Evolutionary conservation across 1,140 invertebrate species (phyloP).

Genomic region (Conus betulinus): DNA sequence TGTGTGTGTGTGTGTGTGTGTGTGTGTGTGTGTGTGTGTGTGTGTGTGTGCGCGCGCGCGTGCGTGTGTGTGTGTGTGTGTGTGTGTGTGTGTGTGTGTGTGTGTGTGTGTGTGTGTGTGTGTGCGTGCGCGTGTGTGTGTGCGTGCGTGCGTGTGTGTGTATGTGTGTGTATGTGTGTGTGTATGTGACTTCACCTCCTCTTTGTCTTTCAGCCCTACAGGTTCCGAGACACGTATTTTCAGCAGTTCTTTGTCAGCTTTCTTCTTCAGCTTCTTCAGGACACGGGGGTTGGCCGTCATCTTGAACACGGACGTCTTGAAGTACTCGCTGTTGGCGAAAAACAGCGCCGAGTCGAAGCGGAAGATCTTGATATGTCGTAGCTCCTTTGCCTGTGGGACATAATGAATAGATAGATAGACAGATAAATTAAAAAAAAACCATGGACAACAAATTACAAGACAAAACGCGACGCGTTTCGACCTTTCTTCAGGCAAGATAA

Average conservation of each 20-base stretch:
- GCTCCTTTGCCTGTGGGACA: conserved; percentile 67
- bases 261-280: conserved; percentile 57
- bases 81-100: not conserved
- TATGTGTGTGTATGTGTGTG: not conserved
- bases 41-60: no score
- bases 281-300: conserved; percentile 63
- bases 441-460: no score
- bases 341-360: conserved; percentile 74
- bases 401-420: not conserved
- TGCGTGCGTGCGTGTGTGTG: not conserved
- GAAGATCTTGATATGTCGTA: conserved; percentile 74
- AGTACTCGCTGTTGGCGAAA: conserved; percentile 74
- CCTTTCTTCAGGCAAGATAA: no score
- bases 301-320: conserved; percentile 68
- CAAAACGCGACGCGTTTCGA: no score
- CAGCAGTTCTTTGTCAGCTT: conserved; percentile 43
- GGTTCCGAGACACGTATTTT: not conserved
- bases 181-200: not conserved
- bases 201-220: not conserved
- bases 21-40: no score
- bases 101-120: not conserved
- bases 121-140: not conserved
- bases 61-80: not conserved
- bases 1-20: no score
- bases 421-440: no score